These are phyloP conservation scores for Hippopotamus amphibius DNA, from an alignment of 2,113 vertebrate species.

Conservation along the genomic window DNA sequence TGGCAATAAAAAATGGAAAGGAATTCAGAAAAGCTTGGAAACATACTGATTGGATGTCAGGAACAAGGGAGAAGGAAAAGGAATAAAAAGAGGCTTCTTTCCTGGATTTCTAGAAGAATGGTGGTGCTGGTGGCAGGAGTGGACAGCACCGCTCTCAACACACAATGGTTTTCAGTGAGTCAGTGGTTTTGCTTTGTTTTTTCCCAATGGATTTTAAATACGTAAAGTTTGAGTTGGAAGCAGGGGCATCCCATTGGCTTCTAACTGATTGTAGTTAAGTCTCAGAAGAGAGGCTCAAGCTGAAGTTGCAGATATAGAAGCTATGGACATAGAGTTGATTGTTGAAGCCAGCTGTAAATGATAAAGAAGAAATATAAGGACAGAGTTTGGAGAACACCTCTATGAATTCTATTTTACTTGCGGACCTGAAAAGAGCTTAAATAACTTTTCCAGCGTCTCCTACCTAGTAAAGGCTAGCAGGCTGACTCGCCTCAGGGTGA, in stretches of 20 bases:
- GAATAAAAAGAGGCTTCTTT: neutral
- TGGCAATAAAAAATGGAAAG: neutral
- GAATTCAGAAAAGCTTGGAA: neutral
- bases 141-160: neutral
- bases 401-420: neutral
- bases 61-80: neutral
- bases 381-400: neutral
- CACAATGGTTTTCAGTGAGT: neutral
- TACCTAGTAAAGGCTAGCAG: neutral
- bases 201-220: neutral
- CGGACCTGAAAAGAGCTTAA: neutral
- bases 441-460: neutral
- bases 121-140: too few relatives aligned
- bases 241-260: neutral
- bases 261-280: neutral
- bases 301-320: neutral
- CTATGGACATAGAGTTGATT: neutral
- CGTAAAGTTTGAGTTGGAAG: neutral
- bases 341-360: neutral
- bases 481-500: too few relatives aligned
- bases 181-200: too few relatives aligned
- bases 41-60: neutral
- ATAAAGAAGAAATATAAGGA: neutral
- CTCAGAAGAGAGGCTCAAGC: neutral
- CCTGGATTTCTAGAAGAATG: neutral